A percentile compares a stretch with the other conserved stretches of the same genome.
phyloP scores from a whole-genome alignment of 2,113 vertebrate species.

The Bufo bufo region DNA sequence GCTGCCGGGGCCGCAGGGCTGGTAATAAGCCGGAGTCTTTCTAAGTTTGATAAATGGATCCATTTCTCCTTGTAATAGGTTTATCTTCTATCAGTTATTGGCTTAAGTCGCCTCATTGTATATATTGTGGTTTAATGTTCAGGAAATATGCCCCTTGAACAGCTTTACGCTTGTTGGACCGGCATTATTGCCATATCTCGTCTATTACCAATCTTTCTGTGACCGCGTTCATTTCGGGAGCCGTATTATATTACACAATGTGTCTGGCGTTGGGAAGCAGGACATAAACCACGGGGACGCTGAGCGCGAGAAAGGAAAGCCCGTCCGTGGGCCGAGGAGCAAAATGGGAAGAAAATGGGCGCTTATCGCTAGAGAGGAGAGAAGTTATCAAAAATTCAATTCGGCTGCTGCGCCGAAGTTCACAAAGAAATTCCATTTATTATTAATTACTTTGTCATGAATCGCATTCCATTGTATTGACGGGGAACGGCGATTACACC shows the following conservation, averaged over 20 bases:
- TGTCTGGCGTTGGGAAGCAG: slow-evolving; percentile 14
- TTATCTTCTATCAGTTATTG: slow-evolving; percentile 52
- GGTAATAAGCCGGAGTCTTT: slow-evolving; percentile 51
- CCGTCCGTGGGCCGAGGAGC: background rate
- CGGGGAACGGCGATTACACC: too few species aligned
- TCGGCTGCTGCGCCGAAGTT: too few species aligned
- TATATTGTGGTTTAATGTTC: slow-evolving; percentile 56
- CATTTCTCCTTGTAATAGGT: slow-evolving; percentile 54
- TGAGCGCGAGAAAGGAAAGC: background rate
- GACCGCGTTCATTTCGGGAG: slow-evolving; percentile 37
- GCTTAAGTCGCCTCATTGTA: slow-evolving; percentile 5
- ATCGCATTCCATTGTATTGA: too few species aligned
- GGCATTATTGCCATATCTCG: slow-evolving; percentile 43
- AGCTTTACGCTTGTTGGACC: slow-evolving; percentile 28
- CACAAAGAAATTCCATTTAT: too few species aligned
- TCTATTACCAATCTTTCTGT: slow-evolving; percentile 57
- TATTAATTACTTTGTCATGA: too few species aligned
- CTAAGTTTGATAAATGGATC: slow-evolving; percentile 60
- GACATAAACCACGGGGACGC: slow-evolving; percentile 13
- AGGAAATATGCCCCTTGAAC: slow-evolving; percentile 52
- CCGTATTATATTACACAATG: slow-evolving; percentile 29
- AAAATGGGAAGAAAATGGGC: background rate
- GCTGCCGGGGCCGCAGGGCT: background rate
- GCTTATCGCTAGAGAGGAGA: background rate
- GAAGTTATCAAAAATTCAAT: too few species aligned